Conservation (phyloP, 2,113 vertebrate species). For the Onychorhynchus coronatus region DNA sequence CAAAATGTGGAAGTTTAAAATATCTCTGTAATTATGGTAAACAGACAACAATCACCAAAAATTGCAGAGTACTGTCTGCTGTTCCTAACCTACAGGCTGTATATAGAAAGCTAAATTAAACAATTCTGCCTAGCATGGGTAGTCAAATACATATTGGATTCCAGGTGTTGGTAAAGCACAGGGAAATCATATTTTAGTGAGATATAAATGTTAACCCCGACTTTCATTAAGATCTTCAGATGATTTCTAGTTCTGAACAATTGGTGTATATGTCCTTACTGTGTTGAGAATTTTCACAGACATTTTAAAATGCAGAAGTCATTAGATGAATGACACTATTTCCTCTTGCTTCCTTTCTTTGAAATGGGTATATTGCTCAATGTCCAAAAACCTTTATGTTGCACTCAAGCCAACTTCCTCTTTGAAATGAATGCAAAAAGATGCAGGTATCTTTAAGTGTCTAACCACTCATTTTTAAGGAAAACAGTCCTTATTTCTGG, state of each 20-base stretch:
- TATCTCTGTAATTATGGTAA: conserved; percentile 70
- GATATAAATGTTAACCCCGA: background rate
- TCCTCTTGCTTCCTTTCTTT: background rate
- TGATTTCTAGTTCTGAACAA: background rate
- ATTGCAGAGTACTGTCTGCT: conserved; percentile 53
- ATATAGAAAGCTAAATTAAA: conserved; percentile 67
- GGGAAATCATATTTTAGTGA: background rate
- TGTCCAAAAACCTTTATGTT: background rate
- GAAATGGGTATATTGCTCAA: background rate
- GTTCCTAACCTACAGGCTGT: conserved; percentile 50
- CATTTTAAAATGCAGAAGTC: background rate
- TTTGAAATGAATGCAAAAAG: background rate
- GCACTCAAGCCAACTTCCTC: background rate
- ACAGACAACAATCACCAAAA: conserved; percentile 66
- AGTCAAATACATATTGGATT: background rate
- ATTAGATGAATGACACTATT: background rate
- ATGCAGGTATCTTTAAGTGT: background rate
- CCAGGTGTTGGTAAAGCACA: conserved; percentile 17
- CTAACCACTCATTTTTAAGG: background rate
- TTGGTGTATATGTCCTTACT: background rate
- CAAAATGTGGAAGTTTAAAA: conserved; percentile 66
- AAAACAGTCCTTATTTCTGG: background rate
- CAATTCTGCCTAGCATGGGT: background rate
- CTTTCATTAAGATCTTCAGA: background rate
- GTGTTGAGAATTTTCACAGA: background rate